Percentiles rank a stretch among this genome's conserved stretches.
Conservation (phyloP, 2,888 invertebrate genomes). For the Callyntrura guangdongensis region DNA sequence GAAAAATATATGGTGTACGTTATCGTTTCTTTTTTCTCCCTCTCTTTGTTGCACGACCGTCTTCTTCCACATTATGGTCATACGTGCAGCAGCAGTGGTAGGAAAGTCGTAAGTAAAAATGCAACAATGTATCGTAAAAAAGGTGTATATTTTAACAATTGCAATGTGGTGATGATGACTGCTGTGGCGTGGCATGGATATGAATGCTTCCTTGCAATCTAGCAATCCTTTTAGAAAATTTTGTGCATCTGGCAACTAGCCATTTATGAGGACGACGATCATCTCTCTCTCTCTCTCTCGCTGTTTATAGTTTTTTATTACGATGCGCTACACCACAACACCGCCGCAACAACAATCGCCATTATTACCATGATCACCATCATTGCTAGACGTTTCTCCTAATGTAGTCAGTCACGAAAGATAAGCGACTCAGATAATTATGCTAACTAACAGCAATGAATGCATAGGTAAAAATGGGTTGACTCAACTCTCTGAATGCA, state of each 20-base stretch:
- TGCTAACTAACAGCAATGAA: slow-evolving; percentile 47
- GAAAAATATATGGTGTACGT: background rate
- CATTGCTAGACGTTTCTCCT: slow-evolving; percentile 28
- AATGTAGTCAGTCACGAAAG: slow-evolving; percentile 31
- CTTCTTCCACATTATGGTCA: too few relatives aligned
- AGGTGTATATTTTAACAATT: slow-evolving; percentile 28
- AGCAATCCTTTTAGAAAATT: slow-evolving; percentile 12
- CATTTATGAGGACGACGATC: slow-evolving; percentile 23
- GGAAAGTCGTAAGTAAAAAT: background rate
- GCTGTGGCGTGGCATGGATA: slow-evolving; percentile 3
- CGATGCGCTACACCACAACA: background rate
- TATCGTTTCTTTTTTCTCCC: background rate
- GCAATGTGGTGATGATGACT: background rate
- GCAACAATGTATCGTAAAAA: slow-evolving; percentile 33
- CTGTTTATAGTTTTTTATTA: slow-evolving; percentile 1
- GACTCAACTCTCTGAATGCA: slow-evolving; percentile 69
- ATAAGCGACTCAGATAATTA: slow-evolving; percentile 45
- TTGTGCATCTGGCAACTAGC: slow-evolving; percentile 41
- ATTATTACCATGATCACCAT: slow-evolving; percentile 28
- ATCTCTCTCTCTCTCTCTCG: background rate
- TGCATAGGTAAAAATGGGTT: slow-evolving; percentile 64
- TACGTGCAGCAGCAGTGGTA: background rate
- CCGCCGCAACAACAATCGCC: background rate
- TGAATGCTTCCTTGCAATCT: slow-evolving; percentile 27
- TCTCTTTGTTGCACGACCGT: background rate